phyloP scores from a whole-genome alignment of 2,888 invertebrate species.

The Abrostola triplasia region DNA sequence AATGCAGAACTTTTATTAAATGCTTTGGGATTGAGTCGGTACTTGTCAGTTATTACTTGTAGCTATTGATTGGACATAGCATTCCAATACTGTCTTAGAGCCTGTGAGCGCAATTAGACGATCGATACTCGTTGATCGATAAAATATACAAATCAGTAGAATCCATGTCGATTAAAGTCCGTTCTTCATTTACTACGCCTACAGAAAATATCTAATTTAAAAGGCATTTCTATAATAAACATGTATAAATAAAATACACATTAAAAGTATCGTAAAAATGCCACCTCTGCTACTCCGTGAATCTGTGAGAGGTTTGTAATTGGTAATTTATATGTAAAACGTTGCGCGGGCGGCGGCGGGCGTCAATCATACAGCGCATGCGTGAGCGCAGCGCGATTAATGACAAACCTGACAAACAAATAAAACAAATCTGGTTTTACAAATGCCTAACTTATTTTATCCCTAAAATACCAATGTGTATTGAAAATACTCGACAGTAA shows the following conservation, averaged over 20 bases:
- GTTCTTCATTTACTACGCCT: conserved; percentile 31
- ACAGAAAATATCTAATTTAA: conserved; percentile 31
- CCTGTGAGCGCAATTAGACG: conserved; percentile 43
- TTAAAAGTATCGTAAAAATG: conserved; percentile 52
- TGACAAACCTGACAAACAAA: conserved; percentile 60
- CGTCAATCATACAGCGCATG: conserved; percentile 72
- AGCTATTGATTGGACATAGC: conserved; percentile 21
- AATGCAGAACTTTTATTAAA: too few species aligned
- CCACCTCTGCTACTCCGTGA: conserved; percentile 62
- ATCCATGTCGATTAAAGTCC: conserved; percentile 45
- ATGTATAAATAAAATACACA: conserved; percentile 36
- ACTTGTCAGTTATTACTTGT: too few species aligned
- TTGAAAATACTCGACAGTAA: conserved; percentile 1
- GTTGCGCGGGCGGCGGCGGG: conserved; percentile 70
- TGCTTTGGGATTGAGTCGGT: too few species aligned
- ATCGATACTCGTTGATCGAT: conserved; percentile 42
- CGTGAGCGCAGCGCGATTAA: conserved; percentile 49
- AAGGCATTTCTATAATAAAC: conserved; percentile 38
- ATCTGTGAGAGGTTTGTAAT: conserved; percentile 66
- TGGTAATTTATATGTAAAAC: conserved; percentile 87
- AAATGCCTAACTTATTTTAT: conserved; percentile 31
- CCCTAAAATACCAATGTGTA: conserved; percentile 12
- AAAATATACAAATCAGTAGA: conserved; percentile 45
- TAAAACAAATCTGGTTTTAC: conserved; percentile 51
- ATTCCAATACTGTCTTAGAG: conserved; percentile 25